Percentiles rank a stretch among this genome's conserved stretches.
Evolutionary conservation across 2,888 invertebrate species (phyloP).

Genomic region (Drosophila ochracea): DNA sequence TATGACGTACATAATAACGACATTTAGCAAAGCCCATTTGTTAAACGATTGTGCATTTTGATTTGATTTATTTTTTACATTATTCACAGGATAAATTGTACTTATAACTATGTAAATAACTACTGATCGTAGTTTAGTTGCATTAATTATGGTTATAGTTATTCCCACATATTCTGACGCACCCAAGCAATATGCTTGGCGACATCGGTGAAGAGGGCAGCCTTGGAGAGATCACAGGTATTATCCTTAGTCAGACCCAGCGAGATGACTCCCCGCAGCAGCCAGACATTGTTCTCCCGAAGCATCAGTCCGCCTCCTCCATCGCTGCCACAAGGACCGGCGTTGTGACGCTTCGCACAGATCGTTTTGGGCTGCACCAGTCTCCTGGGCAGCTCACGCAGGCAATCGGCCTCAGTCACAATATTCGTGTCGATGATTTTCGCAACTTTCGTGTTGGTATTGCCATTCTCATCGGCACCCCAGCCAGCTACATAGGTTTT

Average conservation of each 20-base stretch:
- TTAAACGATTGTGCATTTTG: background rate
- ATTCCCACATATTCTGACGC: conserved; percentile 67
- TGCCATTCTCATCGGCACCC: conserved; percentile 84
- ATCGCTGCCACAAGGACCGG: conserved; percentile 85
- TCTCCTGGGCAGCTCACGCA: conserved; percentile 82
- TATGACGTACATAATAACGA: conserved; percentile 16
- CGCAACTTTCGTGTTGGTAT: conserved; percentile 79
- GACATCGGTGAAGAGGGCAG: conserved; percentile 88
- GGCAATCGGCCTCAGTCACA: conserved; percentile 86
- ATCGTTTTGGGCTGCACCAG: conserved; percentile 76
- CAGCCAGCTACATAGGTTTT: conserved; percentile 87
- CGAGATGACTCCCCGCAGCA: conserved; percentile 86
- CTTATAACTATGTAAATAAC: background rate
- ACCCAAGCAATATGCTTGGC: conserved; percentile 87
- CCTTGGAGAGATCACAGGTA: conserved; percentile 87
- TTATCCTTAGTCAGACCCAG: conserved; percentile 79
- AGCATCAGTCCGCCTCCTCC: conserved; percentile 88
- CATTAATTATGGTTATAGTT: conserved; percentile 8
- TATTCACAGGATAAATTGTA: conserved; percentile 15
- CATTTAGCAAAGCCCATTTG: background rate
- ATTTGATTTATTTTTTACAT: conserved; percentile 20
- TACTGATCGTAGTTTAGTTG: background rate
- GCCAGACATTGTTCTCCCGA: conserved; percentile 83
- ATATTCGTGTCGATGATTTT: conserved; percentile 85
- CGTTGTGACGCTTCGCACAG: conserved; percentile 82